Evolutionary conservation across 2,113 vertebrate species (phyloP).

Genomic region (Gymnobelideus leadbeateri): DNA sequence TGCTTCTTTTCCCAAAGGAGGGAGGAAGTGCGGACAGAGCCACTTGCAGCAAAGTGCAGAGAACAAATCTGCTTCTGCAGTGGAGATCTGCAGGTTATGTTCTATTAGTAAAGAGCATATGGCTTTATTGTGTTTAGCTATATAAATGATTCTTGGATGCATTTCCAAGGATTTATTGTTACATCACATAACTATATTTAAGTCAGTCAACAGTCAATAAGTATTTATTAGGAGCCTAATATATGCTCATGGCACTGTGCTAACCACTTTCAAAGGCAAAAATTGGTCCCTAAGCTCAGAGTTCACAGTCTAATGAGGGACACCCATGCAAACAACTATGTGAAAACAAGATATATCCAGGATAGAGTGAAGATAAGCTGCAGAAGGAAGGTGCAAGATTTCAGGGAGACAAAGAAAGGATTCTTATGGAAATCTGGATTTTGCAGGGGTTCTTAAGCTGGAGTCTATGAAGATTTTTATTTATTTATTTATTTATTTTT

Average conservation of each 20-base stretch:
- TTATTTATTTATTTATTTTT: too few relatives aligned
- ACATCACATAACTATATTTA: not conserved
- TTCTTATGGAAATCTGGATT: not conserved
- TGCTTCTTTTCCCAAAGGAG: not conserved
- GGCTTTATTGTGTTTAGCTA: not conserved
- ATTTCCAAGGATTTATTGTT: not conserved
- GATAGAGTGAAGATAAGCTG: not conserved
- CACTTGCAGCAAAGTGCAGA: not conserved
- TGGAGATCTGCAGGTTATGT: not conserved
- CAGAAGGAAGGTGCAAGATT: not conserved
- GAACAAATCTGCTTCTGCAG: not conserved
- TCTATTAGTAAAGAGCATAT: not conserved
- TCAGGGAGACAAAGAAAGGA: not conserved
- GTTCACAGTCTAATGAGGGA: constrained; percentile 26
- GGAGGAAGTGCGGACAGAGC: not conserved
- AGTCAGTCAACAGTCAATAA: not conserved
- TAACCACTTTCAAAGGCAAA: not conserved
- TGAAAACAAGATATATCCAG: not conserved
- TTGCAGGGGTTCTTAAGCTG: not conserved
- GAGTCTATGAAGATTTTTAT: not conserved
- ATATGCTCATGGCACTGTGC: not conserved
- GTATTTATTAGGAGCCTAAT: not conserved
- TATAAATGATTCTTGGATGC: not conserved
- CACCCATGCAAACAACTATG: not conserved
- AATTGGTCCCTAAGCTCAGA: not conserved